Conservation (phyloP, 2,113 vertebrate species). For the Camelus dromedarius region DNA sequence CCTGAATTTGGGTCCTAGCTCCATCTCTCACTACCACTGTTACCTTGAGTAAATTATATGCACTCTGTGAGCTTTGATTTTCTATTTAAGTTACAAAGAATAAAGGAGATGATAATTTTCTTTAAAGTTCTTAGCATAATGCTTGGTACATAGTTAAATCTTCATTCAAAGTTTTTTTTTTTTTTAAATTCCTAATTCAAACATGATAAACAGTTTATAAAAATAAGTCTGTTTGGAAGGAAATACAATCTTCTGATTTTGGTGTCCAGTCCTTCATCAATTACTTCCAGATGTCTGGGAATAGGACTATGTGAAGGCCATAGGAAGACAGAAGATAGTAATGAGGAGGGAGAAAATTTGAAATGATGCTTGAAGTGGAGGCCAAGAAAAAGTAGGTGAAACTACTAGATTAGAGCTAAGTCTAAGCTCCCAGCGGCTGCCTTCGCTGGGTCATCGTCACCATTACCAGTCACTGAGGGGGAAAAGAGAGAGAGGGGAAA, state of each 20-base stretch:
- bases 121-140: constrained; percentile 32
- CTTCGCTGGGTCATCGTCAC: neutral
- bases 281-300: constrained; percentile 17
- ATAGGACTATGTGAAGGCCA: neutral
- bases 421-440: neutral
- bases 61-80: neutral
- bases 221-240: constrained; percentile 12
- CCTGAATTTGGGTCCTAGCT: neutral
- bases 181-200: neutral
- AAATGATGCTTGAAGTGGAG: constrained; percentile 25
- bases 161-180: neutral
- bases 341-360: neutral
- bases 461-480: neutral
- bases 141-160: neutral
- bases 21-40: neutral
- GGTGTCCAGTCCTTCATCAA: neutral
- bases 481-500: neutral
- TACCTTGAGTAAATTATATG: neutral
- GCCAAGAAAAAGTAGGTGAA: neutral
- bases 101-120: constrained; percentile 30
- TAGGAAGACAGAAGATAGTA: neutral
- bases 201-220: constrained; percentile 36
- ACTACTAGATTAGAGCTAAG: neutral
- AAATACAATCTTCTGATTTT: constrained; percentile 39
- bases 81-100: constrained; percentile 37